phyloP scores from a whole-genome alignment of 2,113 vertebrate species.

The Phainopepla nitens region DNA sequence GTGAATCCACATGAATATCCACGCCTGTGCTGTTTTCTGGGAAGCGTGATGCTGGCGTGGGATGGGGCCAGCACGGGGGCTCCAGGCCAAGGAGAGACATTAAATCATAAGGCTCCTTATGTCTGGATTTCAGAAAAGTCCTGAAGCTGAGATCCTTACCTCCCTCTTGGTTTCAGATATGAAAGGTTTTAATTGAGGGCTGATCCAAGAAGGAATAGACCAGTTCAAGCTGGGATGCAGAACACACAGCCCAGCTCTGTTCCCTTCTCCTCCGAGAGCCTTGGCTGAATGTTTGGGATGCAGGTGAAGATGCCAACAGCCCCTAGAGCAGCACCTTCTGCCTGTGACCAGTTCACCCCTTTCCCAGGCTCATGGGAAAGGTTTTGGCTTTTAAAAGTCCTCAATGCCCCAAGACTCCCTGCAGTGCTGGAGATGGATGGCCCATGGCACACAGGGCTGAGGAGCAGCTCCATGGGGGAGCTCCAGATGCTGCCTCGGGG shows the following conservation, averaged over 20 bases:
- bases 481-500: neutral
- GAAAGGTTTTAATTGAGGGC: neutral
- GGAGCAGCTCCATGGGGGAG: neutral
- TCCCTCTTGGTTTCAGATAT: neutral
- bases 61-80: neutral
- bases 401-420: neutral
- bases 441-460: rapidly evolving
- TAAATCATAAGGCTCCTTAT: neutral
- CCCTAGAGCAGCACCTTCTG: neutral
- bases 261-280: neutral
- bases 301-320: neutral
- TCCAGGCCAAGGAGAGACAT: neutral
- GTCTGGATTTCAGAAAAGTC: neutral
- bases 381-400: neutral
- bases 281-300: neutral
- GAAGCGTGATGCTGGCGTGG: neutral
- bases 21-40: neutral
- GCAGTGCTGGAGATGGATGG: neutral
- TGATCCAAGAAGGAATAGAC: neutral
- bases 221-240: neutral
- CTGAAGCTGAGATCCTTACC: neutral
- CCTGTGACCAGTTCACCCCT: neutral
- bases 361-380: neutral
- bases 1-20: neutral
- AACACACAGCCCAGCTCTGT: neutral